Conservation (phyloP, 2,797 vertebrate genomes). For the Avahi laniger region DNA sequence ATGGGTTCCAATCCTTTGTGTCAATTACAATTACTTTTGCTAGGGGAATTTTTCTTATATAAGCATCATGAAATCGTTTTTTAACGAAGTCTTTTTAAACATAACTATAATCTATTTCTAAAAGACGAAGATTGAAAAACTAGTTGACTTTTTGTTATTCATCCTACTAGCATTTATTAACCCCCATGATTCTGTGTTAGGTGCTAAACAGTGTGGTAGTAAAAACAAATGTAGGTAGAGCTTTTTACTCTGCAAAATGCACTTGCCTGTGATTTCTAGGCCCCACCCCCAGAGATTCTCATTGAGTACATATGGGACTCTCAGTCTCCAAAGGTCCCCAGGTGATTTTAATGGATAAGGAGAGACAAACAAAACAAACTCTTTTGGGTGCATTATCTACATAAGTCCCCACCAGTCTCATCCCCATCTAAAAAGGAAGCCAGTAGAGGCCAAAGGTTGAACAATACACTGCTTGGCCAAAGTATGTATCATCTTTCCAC, state of each 20-base stretch:
- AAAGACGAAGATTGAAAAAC: neutral
- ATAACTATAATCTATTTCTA: neutral
- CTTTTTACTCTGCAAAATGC: neutral
- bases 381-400: neutral
- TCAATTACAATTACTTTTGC: conserved; percentile 71
- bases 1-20: conserved; percentile 64
- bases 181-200: neutral
- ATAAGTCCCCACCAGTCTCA: neutral
- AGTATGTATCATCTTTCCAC: neutral
- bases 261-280: neutral
- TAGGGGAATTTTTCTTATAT: conserved; percentile 70
- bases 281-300: neutral
- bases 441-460: neutral
- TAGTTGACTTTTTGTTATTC: neutral
- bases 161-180: neutral
- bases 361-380: conserved; percentile 26
- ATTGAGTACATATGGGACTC: neutral
- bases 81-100: neutral
- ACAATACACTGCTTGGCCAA: neutral
- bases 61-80: neutral
- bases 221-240: neutral
- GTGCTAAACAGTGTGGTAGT: neutral
- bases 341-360: neutral
- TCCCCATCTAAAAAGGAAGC: neutral
- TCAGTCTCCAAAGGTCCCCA: neutral